These are phyloP conservation scores for Pteria penguin DNA, from an alignment of 2,888 invertebrate species.

Conservation along the genomic window DNA sequence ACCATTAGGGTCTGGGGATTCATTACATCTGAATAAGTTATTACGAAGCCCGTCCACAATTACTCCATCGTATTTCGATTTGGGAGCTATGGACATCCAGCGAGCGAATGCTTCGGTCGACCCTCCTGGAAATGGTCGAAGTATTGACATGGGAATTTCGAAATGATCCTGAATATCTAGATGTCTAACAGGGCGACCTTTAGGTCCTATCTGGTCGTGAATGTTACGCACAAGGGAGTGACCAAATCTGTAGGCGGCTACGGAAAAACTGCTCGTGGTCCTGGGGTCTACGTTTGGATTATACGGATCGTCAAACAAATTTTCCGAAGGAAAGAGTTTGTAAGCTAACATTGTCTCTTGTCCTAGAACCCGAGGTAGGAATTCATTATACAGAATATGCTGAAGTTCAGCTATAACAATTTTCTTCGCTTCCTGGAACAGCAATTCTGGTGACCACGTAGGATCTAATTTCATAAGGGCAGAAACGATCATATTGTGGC, in stretches of 20 bases:
- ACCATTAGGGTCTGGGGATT: no score
- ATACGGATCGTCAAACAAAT: background rate
- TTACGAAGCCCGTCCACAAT: background rate
- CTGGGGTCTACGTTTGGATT: background rate
- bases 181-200: no score
- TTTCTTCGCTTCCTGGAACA: slow-evolving; percentile 49
- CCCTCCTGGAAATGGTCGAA: background rate
- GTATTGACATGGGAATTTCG: background rate
- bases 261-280: background rate
- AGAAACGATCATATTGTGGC: slow-evolving; percentile 26
- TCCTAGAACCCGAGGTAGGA: slow-evolving; percentile 28
- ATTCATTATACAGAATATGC: slow-evolving; percentile 25
- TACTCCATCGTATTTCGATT: background rate
- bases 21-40: background rate
- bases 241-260: background rate
- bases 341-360: background rate
- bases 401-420: slow-evolving; percentile 39
- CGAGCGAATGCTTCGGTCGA: slow-evolving; percentile 1
- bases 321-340: background rate
- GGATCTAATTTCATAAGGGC: no score
- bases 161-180: no score
- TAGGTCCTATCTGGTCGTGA: background rate
- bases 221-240: background rate
- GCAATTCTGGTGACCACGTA: no score
- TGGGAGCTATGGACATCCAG: background rate